These are phyloP conservation scores for Oikopleura vanhoeffeni DNA, from an alignment of 23 tunicate species.

Conservation along the genomic window DNA sequence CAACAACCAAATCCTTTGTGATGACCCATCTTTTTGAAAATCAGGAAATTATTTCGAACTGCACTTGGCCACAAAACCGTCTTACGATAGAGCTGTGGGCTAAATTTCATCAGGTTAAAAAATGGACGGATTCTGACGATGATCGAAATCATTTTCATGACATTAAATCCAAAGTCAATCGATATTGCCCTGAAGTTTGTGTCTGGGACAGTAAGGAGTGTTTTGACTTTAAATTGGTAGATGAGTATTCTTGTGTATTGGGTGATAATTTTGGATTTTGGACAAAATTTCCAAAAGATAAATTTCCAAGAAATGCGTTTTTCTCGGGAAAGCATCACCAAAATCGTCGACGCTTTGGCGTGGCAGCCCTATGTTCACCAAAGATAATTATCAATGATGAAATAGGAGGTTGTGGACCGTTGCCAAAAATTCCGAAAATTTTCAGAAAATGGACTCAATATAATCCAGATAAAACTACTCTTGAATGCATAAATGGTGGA, in stretches of 20 bases:
- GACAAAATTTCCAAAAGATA: neutral
- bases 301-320: neutral
- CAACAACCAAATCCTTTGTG: too few relatives aligned
- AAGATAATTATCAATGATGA: neutral
- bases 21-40: too few relatives aligned
- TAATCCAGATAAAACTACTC: neutral
- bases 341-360: neutral
- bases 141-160: too few relatives aligned
- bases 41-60: too few relatives aligned
- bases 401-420: neutral
- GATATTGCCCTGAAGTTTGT: neutral
- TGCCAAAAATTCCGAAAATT: neutral
- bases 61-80: neutral
- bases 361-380: neutral
- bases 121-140: too few relatives aligned
- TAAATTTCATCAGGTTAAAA: neutral
- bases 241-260: neutral
- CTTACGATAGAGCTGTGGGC: neutral
- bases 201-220: neutral
- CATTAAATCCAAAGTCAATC: too few relatives aligned
- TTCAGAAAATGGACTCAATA: neutral
- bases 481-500: too few relatives aligned
- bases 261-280: neutral
- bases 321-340: neutral
- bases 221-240: neutral